Evolutionary conservation across 2,888 invertebrate species (phyloP), one percentile per base, ranked within the genome.

Genomic region (Spatulosminthurus flaviceps): DNA sequence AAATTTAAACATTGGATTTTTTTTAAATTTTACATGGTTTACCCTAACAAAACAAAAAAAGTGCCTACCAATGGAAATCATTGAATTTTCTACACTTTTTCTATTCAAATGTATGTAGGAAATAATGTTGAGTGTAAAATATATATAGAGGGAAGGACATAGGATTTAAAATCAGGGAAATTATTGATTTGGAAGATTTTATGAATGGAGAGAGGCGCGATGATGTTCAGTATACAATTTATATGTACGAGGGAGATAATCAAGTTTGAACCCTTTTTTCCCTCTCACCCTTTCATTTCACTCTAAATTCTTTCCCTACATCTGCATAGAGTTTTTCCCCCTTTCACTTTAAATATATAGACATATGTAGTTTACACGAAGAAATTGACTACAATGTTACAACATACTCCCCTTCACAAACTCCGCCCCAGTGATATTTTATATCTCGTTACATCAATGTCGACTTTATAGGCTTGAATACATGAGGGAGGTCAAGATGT

Each of bases 371-470:
- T n/a, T n/a, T n/a, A n/a, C n/a, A n/a, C n/a, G n/a, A n/a, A n/a
- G n/a, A n/a, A n/a, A n/a, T n/a, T n/a, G n/a, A n/a, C n/a, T n/a
- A n/a, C n/a, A n/a, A n/a, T n/a, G 61, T 29, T 41, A 24, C 51
- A 61, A 66, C 61, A n/a, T n/a, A 76, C 79, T 24, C 81, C 81
- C 79, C 77, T 79, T 72, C 51, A 24, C 5, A 26, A 75, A 79
- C 82, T 82, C 82, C 82, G 81, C 82, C 82, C 77, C 22, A 64
- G 51, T 51, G 72, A 81, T 83, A 81, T 81, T 81, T 81, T 78
- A 81, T 80, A 81, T 79, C 81, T 81, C 67, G 79, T 82, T 81
- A 78, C 74, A 73, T 77, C 79, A 79, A n/a, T 71, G 73, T 70
- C 73, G 64, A 67, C 74, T 78, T 64, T 64, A 78, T 75, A 77